Evolutionary conservation across 2,113 vertebrate genomes (phyloP).

Genomic region (Mola mola): DNA sequence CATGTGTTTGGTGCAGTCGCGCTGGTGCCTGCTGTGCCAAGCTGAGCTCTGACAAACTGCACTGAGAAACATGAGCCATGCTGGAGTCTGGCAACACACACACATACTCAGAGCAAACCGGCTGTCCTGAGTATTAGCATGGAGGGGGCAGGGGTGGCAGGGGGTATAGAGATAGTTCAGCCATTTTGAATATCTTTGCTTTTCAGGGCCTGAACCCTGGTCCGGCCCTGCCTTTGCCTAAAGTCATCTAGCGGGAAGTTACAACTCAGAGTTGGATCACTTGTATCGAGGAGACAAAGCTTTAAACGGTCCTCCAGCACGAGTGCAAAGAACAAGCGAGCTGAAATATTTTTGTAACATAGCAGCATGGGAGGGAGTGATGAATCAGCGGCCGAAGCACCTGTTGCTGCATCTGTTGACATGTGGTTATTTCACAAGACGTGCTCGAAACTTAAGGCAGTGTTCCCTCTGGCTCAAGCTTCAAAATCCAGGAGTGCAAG

Average conservation of each 20-base stretch:
- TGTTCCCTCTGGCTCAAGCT: constrained; percentile 23
- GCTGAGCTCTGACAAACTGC: constrained; percentile 84
- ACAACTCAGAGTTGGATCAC: constrained; percentile 25
- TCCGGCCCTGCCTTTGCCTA: constrained; percentile 78
- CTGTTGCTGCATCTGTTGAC: constrained; percentile 59
- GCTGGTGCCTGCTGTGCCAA: constrained; percentile 78
- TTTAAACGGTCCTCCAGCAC: constrained; percentile 29
- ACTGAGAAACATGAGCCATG: constrained; percentile 90
- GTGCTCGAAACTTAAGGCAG: neutral
- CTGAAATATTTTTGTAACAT: constrained; percentile 33
- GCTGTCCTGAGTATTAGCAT: constrained; percentile 82
- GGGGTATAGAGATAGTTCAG: constrained; percentile 19
- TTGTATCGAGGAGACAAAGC: constrained; percentile 41
- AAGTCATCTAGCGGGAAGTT: constrained; percentile 86
- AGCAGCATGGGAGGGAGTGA: constrained; percentile 40
- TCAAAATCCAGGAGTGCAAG: neutral
- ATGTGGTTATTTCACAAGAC: constrained; percentile 31
- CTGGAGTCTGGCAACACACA: constrained; percentile 84
- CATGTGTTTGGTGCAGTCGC: constrained; percentile 56
- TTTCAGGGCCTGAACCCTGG: constrained; percentile 85
- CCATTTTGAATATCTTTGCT: constrained; percentile 75
- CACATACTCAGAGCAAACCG: constrained; percentile 59
- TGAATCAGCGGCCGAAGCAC: constrained; percentile 56
- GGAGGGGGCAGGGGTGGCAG: constrained; percentile 54
- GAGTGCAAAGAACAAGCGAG: constrained; percentile 23